Evolutionary conservation across 2,113 vertebrate genomes (phyloP).

Genomic region (Charina bottae): DNA sequence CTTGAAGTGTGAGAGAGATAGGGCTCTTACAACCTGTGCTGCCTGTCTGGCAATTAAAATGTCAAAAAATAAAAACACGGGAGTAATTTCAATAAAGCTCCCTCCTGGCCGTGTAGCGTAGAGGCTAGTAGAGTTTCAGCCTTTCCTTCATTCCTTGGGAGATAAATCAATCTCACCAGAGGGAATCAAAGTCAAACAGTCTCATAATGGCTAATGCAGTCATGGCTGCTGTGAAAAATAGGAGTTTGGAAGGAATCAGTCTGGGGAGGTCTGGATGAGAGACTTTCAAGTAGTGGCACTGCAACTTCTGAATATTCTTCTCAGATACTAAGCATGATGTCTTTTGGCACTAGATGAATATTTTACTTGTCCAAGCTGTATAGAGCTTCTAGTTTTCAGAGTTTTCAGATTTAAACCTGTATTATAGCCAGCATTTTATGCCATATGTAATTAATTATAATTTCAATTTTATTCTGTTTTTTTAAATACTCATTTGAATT

Average conservation of each 20-base stretch:
- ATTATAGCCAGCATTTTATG: background rate
- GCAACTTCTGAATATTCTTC: background rate
- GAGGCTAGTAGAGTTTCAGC: background rate
- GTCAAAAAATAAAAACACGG: background rate
- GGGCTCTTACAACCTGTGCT: background rate
- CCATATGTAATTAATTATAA: background rate
- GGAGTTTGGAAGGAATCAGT: background rate
- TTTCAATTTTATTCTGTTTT: background rate
- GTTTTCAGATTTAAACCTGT: background rate
- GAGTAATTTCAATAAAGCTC: background rate
- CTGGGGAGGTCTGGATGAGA: background rate
- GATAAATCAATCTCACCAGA: background rate
- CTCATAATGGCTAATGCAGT: background rate
- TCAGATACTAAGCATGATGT: background rate
- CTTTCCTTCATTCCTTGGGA: background rate
- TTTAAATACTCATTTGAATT: background rate
- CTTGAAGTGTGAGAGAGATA: background rate
- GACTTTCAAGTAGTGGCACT: background rate
- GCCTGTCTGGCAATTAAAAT: background rate
- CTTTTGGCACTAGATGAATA: background rate
- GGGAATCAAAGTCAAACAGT: background rate
- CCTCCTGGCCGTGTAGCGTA: background rate
- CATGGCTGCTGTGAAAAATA: background rate
- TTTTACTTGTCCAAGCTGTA: background rate
- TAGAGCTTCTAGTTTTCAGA: background rate